Evolutionary conservation across 2,888 invertebrate species (phyloP).

Genomic region (Phengaris arion): DNA sequence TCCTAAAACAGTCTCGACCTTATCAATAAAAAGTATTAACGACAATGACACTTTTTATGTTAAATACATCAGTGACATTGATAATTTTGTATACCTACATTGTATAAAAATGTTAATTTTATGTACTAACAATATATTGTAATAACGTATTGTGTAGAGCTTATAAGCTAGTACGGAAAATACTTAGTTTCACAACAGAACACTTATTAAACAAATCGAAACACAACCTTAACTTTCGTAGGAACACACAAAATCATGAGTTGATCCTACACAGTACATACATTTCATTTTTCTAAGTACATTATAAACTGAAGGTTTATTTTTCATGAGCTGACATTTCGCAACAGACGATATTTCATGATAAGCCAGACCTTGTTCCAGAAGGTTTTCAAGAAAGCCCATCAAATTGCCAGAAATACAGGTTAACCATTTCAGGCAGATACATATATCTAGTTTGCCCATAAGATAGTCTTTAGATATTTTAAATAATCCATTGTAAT

Average conservation of each 20-base stretch:
- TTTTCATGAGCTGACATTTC: neutral
- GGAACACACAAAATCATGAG: neutral
- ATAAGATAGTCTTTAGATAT: too few species aligned
- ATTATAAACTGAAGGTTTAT: neutral
- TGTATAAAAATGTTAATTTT: slow-evolving; percentile 17
- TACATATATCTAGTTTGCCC: too few species aligned
- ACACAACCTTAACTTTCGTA: slow-evolving; percentile 17
- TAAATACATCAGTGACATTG: neutral
- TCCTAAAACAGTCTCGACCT: neutral
- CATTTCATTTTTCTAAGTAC: neutral
- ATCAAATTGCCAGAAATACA: neutral
- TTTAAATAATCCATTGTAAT: too few species aligned
- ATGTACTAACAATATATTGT: neutral
- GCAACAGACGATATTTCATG: too few species aligned
- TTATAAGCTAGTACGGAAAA: neutral
- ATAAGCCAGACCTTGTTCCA: neutral
- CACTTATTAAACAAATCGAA: slow-evolving; percentile 14
- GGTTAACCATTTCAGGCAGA: too few species aligned
- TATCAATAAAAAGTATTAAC: neutral
- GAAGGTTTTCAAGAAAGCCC: neutral
- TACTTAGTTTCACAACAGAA: neutral
- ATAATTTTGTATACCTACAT: neutral
- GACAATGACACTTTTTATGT: neutral
- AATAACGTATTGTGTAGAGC: too few species aligned
- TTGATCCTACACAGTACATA: neutral